Conservation (phyloP, 2,797 vertebrate species). For the Amazona ochrocephala region DNA sequence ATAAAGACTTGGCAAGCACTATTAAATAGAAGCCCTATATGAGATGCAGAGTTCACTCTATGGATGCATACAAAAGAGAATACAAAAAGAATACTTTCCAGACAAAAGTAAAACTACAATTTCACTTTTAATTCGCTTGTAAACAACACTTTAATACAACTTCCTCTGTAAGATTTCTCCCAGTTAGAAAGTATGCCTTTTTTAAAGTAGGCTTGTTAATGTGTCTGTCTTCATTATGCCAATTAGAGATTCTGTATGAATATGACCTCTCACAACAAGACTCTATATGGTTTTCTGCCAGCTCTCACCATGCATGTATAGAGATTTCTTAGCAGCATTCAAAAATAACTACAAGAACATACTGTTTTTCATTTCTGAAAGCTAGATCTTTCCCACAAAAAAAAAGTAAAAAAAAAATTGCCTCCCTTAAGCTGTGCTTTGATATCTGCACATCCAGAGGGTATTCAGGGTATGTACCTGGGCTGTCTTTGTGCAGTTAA, state of each 20-base stretch:
- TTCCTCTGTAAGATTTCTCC: conserved; percentile 79
- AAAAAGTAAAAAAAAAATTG: not conserved
- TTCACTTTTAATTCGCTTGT: conserved; percentile 86
- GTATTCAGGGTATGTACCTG: conserved; percentile 52
- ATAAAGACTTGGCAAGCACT: conserved; percentile 91
- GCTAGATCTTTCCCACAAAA: conserved; percentile 15
- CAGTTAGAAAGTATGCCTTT: conserved; percentile 73
- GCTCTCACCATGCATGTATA: conserved; percentile 66
- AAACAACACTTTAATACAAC: conserved; percentile 85
- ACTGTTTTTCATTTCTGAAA: conserved; percentile 64
- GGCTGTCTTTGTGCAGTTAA: conserved; percentile 44
- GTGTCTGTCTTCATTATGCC: conserved; percentile 66
- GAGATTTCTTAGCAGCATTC: conserved; percentile 61
- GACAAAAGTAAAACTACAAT: conserved; percentile 86
- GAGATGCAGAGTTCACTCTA: conserved; percentile 88
- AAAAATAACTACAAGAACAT: conserved; percentile 64
- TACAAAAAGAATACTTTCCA: conserved; percentile 85
- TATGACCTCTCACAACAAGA: conserved; percentile 71
- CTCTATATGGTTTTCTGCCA: conserved; percentile 65
- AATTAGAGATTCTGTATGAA: conserved; percentile 73
- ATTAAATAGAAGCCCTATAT: conserved; percentile 88
- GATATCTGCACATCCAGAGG: conserved; percentile 27
- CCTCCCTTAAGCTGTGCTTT: not conserved
- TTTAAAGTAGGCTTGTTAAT: conserved; percentile 73
- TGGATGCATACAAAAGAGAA: conserved; percentile 86